Evolutionary conservation across 2,888 invertebrate genomes (phyloP), one percentile per base, ranked within the genome.

Genomic region (Magallana nippona): DNA sequence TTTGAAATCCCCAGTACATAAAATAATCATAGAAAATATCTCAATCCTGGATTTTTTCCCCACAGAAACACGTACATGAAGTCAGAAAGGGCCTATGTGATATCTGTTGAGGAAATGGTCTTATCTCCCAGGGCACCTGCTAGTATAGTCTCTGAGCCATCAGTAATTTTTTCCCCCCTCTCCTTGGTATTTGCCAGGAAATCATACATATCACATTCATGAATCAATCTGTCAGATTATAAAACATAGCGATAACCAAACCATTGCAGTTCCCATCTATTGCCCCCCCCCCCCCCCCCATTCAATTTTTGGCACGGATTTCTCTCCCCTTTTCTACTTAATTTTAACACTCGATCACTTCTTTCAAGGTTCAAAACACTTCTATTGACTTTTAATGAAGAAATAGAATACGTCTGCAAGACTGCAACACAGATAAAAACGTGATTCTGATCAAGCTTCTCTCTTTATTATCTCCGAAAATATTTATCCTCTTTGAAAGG

Each of bases 201-300:
- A 22, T 27, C 32, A 60, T 60, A 71, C 71, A 22, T 71, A 71
- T 71, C 71, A 27, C 71, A n/a, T 22, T 71, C 71, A 22, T 71
- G 71, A 71, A 71, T 71, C 71, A 71, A 71, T 27, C 71, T 71
- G 71, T 71, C 71, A 71, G 71, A 71, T 71, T 71, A 71, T 71
- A 71, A 71, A 71, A 71, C 71, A 71, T 71, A 32, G 13, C 22
- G 71, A 71, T 71, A 71, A 71, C 71, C 71, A 15, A 22, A 27
- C 32, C 32, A 71, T 32, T 71, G 22, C 71, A 22, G 32, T 63
- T 44, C 44, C 44, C 44, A 44, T 44, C 44, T 44, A 44, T 44
- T 44, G 44, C 44, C 44, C 44, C 44, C 44, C 44, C 44, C 63
- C 13, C 63, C 27, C 27, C n/a, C 63, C 63, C 19, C 22, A 27